These are phyloP conservation scores for Trichonephila clavipes DNA, from an alignment of 1,140 invertebrate genomes.

Conservation along the genomic window DNA sequence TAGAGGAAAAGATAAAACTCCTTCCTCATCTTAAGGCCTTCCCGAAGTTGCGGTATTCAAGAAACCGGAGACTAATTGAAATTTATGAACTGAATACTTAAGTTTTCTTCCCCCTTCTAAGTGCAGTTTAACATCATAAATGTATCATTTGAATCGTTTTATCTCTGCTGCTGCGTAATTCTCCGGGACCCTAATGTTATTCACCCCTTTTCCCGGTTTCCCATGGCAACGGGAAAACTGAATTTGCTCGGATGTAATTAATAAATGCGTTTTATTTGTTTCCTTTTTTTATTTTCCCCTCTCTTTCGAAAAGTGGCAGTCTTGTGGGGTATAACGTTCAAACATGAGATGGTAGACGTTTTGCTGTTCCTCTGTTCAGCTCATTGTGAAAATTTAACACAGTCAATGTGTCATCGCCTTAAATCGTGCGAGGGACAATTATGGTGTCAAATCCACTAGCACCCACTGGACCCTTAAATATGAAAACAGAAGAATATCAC, in stretches of 20 bases:
- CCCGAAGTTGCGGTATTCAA: constrained; percentile 12
- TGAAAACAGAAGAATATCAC: no score
- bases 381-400: no score
- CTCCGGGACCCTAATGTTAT: not conserved
- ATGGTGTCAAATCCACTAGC: no score
- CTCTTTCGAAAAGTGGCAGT: not conserved
- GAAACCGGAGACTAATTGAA: constrained; percentile 55
- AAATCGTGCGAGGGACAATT: no score
- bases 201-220: not conserved
- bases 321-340: not conserved
- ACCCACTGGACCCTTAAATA: no score
- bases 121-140: constrained; percentile 59
- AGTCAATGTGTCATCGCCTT: no score
- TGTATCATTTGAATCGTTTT: constrained; percentile 55
- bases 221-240: not conserved
- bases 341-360: no score
- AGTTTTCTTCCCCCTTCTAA: constrained; percentile 42
- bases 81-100: constrained; percentile 45
- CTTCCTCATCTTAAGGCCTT: not conserved
- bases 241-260: not conserved
- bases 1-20: not conserved
- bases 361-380: no score
- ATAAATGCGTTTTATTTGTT: not conserved
- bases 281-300: not conserved
- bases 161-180: not conserved